Conservation (phyloP, 2,888 invertebrate genomes). For the Athetis lepigone region DNA sequence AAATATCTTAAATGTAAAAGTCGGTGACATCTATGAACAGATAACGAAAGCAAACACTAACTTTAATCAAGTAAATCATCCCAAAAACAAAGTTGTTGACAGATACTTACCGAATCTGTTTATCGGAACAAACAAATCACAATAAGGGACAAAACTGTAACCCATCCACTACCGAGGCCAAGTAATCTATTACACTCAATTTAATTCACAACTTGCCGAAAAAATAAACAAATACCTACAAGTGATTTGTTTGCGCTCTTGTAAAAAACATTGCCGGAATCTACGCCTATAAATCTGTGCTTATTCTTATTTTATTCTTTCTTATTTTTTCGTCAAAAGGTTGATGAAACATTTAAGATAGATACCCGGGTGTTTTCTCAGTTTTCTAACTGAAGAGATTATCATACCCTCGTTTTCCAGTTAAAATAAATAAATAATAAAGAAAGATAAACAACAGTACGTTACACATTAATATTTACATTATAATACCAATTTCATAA, state of each 20-base stretch:
- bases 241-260: conserved; percentile 35
- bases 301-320: conserved; percentile 8
- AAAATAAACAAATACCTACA: conserved; percentile 45
- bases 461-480: too few relatives aligned
- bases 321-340: not conserved
- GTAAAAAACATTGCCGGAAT: not conserved
- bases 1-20: too few relatives aligned
- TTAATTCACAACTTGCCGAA: conserved; percentile 28
- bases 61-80: conserved; percentile 20
- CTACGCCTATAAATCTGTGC: conserved; percentile 23
- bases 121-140: conserved; percentile 26
- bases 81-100: conserved; percentile 24
- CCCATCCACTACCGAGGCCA: conserved; percentile 17
- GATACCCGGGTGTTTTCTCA: not conserved
- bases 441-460: too few relatives aligned
- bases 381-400: not conserved
- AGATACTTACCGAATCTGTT: conserved; percentile 22
- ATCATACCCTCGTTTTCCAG: not conserved
- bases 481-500: too few relatives aligned
- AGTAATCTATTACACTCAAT: conserved; percentile 27
- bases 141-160: conserved; percentile 23
- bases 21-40: not conserved
- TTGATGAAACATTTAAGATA: not conserved
- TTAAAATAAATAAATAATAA: too few relatives aligned
- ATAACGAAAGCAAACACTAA: conserved; percentile 13